Evolutionary conservation across 2,113 vertebrate species (phyloP).

Genomic region (Eulemur macaco): DNA sequence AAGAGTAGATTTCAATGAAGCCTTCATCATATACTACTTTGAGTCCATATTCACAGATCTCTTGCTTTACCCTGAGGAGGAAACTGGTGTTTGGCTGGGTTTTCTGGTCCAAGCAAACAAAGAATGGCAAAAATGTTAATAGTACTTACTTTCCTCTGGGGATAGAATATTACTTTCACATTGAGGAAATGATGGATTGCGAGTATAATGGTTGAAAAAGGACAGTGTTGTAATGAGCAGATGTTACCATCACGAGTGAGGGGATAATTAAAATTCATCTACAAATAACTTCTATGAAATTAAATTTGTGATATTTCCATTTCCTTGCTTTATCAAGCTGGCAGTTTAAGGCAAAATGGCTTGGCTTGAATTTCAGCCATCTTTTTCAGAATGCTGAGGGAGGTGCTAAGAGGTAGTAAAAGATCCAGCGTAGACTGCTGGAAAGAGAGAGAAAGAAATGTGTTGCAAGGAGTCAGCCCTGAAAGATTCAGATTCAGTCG

Average conservation of each 20-base stretch:
- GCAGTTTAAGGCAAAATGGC: background rate
- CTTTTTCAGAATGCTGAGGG: background rate
- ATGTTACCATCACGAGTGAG: background rate
- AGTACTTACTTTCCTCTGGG: background rate
- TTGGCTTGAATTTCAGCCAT: background rate
- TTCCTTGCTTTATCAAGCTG: conserved; percentile 9
- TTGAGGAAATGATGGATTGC: background rate
- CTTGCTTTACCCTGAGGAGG: background rate
- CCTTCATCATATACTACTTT: background rate
- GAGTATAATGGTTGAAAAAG: background rate
- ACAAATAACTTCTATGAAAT: background rate
- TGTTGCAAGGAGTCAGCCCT: background rate
- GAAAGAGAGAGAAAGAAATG: background rate
- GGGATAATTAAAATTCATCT: conserved; percentile 18
- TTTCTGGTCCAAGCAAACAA: background rate
- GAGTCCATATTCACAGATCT: background rate
- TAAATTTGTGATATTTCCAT: background rate
- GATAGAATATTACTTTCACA: background rate
- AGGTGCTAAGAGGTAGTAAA: background rate
- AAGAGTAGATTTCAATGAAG: background rate
- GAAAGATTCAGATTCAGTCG: background rate
- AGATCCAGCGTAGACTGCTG: background rate
- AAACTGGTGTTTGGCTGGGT: background rate
- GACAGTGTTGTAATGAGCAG: background rate
- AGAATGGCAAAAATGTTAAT: background rate